phyloP scores from a whole-genome alignment of 2,797 vertebrate genomes.

The Lacerta agilis region DNA sequence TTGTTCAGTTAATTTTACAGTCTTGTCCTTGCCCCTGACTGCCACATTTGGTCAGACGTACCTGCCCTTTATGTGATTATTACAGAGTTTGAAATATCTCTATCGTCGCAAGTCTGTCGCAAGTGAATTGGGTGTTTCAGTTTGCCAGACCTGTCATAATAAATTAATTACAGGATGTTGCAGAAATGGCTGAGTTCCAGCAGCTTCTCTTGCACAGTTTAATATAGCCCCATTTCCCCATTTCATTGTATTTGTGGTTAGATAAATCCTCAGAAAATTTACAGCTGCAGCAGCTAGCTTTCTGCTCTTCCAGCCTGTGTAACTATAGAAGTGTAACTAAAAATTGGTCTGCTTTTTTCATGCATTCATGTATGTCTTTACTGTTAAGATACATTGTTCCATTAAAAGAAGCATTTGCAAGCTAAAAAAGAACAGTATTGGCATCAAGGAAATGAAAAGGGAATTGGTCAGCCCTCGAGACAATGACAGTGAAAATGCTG shows the following conservation, averaged over 20 bases:
- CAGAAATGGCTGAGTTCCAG: slow-evolving; percentile 90
- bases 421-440: slow-evolving; percentile 36
- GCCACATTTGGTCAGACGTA: slow-evolving; percentile 20
- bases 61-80: slow-evolving; percentile 63
- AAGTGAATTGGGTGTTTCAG: slow-evolving; percentile 98
- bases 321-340: slow-evolving; percentile 80
- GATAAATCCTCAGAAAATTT: slow-evolving; percentile 91
- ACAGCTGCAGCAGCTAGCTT: slow-evolving; percentile 91
- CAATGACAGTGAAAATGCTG: not conserved
- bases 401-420: slow-evolving; percentile 64
- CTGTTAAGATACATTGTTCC: slow-evolving; percentile 67
- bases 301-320: slow-evolving; percentile 85
- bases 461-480: slow-evolving; percentile 37
- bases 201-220: slow-evolving; percentile 90
- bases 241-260: slow-evolving; percentile 94
- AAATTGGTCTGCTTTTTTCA: slow-evolving; percentile 76
- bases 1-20: not conserved
- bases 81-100: slow-evolving; percentile 73
- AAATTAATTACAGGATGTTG: slow-evolving; percentile 99
- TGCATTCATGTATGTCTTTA: slow-evolving; percentile 75
- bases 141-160: slow-evolving; percentile 98
- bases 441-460: slow-evolving; percentile 38
- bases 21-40: not conserved
- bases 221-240: slow-evolving; percentile 96
- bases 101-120: slow-evolving; percentile 85